phyloP scores from a whole-genome alignment of 2,888 invertebrate genomes.

The Aromia moschata region DNA sequence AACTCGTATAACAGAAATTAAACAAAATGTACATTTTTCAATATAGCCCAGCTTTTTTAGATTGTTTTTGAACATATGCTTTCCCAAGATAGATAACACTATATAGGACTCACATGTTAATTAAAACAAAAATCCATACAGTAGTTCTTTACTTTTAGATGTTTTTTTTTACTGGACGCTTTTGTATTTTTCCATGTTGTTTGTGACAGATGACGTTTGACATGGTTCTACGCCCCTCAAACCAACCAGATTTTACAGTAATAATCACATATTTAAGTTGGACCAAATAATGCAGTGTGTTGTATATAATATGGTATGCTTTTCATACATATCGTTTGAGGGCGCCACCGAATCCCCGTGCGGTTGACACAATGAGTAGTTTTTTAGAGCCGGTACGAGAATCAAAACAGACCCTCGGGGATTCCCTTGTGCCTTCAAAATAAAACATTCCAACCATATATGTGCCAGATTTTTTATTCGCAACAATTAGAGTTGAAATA shows the following conservation, averaged over 20 bases:
- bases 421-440: constrained; percentile 46
- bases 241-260: constrained; percentile 62
- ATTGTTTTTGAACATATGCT: no score
- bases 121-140: no score
- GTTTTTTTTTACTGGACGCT: no score
- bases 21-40: no score
- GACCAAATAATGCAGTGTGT: constrained; percentile 58
- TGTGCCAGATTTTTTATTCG: constrained; percentile 71
- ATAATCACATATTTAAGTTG: constrained; percentile 61
- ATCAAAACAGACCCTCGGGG: constrained; percentile 44
- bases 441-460: constrained; percentile 72
- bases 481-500: constrained; percentile 59
- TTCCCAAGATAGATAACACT: no score
- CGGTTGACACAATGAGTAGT: constrained; percentile 39
- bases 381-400: constrained; percentile 38
- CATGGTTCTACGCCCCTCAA: constrained; percentile 42
- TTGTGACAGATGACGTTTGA: constrained; percentile 9
- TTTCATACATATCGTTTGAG: constrained; percentile 60
- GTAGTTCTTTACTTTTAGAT: no score
- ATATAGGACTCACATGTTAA: no score
- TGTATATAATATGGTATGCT: constrained; percentile 59
- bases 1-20: no score
- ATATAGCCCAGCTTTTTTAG: no score
- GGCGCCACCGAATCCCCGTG: constrained; percentile 44
- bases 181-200: not conserved